A percentile compares a stretch with the other conserved stretches of the same genome.
These are phyloP conservation scores for Anthoscopus minutus DNA, from an alignment of 2,113 vertebrate genomes.

Conservation along the genomic window DNA sequence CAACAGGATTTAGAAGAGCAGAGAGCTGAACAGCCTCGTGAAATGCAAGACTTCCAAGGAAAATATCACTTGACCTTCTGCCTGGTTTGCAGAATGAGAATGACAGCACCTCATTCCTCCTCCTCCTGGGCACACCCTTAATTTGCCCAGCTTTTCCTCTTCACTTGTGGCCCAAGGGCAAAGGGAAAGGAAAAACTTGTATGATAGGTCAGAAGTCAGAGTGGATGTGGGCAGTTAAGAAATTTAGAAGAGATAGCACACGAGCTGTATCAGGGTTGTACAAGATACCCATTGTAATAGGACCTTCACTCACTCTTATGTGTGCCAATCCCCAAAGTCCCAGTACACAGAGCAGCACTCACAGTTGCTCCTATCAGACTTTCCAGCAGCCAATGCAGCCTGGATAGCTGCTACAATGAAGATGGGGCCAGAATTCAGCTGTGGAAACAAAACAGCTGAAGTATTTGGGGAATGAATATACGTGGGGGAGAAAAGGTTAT, in stretches of 20 bases:
- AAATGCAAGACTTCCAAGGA: neutral
- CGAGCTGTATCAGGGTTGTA: neutral
- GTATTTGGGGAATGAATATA: neutral
- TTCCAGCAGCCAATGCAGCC: neutral
- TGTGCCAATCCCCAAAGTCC: neutral
- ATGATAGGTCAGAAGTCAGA: neutral
- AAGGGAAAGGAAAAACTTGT: neutral
- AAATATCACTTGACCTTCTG: neutral
- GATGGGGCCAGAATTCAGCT: neutral
- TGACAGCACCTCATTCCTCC: neutral
- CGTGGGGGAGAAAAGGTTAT: neutral
- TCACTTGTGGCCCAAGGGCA: neutral
- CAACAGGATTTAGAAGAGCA: neutral
- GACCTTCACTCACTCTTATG: fast-evolving
- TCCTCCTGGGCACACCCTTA: neutral
- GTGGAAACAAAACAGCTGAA: neutral
- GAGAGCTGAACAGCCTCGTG: neutral
- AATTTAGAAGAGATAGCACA: neutral
- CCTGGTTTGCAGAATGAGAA: neutral
- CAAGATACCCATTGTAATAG: neutral
- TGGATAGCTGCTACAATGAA: neutral
- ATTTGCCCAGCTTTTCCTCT: neutral
- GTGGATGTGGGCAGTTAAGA: neutral
- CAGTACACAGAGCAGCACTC: neutral
- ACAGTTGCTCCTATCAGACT: neutral